phyloP scores from a whole-genome alignment of 2,797 vertebrate species.

The Argya squamiceps region DNA sequence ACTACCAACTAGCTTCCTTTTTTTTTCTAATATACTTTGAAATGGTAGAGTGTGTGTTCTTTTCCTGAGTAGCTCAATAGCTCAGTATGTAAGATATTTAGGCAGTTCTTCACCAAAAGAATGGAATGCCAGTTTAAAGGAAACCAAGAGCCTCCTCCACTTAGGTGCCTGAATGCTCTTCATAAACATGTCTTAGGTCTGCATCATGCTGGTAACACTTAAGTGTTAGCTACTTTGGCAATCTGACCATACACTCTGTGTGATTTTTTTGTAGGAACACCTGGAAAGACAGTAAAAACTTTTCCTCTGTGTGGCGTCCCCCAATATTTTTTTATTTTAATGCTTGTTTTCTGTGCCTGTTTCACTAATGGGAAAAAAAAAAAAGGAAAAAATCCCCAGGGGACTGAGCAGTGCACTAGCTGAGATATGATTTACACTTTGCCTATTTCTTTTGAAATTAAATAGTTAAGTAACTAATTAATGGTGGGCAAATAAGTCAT shows the following conservation, averaged over 20 bases:
- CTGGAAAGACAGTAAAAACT: background rate
- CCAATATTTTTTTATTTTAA: background rate
- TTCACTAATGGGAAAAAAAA: background rate
- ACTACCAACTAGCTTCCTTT: background rate
- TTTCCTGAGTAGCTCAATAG: background rate
- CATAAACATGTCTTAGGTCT: background rate
- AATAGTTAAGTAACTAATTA: background rate
- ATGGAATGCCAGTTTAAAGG: background rate
- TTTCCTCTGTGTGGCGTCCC: background rate
- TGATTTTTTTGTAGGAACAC: background rate
- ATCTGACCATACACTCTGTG: background rate
- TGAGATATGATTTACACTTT: background rate
- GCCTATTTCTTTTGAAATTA: background rate
- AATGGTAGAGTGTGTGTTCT: background rate
- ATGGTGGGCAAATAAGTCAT: background rate
- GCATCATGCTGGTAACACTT: background rate
- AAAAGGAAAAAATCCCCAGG: fast-evolving
- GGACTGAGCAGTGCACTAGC: background rate
- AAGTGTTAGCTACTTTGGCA: background rate
- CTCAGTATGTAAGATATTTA: background rate
- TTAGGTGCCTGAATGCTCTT: background rate
- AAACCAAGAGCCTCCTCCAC: background rate
- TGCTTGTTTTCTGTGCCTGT: background rate
- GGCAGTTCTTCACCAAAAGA: background rate
- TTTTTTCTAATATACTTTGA: background rate